phyloP scores from a whole-genome alignment of 2,113 vertebrate genomes.

The Chamaetylas fuelleborni region DNA sequence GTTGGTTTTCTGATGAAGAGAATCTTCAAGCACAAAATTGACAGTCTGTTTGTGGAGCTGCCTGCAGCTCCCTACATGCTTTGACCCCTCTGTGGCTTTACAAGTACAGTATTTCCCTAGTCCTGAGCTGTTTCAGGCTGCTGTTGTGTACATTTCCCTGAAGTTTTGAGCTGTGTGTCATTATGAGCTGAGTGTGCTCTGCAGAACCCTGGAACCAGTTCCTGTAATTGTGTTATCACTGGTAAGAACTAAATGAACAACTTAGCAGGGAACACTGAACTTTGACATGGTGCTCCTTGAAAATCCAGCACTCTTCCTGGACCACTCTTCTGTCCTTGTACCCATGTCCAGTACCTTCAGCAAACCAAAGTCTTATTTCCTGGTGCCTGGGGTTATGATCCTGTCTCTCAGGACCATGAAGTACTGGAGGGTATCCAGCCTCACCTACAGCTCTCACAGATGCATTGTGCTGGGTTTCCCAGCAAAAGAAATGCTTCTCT shows the following conservation, averaged over 20 bases:
- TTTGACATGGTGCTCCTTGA: not conserved
- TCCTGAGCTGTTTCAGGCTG: not conserved
- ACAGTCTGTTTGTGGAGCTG: not conserved
- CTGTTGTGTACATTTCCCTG: fast-evolving
- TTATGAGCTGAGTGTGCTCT: not conserved
- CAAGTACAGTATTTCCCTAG: not conserved
- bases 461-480: not conserved
- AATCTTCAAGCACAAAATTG: not conserved
- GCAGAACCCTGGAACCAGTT: not conserved
- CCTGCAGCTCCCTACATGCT: not conserved
- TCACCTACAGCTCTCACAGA: not conserved
- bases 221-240: not conserved
- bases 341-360: not conserved
- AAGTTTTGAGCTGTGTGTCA: fast-evolving
- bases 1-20: not conserved
- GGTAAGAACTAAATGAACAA: fast-evolving
- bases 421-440: not conserved
- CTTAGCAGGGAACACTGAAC: fast-evolving
- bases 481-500: fast-evolving
- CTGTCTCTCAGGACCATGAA: not conserved
- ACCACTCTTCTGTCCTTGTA: not conserved
- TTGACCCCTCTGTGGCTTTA: not conserved
- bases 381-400: not conserved
- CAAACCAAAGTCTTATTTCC: not conserved
- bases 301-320: not conserved